phyloP scores from a whole-genome alignment of 2,888 invertebrate genomes.

The Leptopilina syphax region DNA sequence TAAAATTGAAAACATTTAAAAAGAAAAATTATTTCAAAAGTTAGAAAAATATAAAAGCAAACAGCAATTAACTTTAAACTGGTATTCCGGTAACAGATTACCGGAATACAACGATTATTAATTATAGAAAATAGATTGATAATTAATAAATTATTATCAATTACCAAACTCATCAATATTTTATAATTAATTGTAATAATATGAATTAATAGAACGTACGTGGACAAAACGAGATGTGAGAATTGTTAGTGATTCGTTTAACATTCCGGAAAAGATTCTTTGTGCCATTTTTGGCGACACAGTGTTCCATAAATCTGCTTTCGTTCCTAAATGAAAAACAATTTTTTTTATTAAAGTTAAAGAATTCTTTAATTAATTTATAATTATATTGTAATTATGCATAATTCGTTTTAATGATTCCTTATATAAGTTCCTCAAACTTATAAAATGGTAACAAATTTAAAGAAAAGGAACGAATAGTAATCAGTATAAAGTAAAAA shows the following conservation, averaged over 20 bases:
- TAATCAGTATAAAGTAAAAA: neutral
- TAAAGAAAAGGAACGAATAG: neutral
- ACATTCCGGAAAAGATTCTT: constrained; percentile 89
- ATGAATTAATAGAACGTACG: constrained; percentile 75
- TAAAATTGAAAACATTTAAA: too few species aligned
- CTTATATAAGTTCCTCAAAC: too few species aligned
- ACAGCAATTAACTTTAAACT: too few species aligned
- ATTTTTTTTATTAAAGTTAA: neutral
- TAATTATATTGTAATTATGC: neutral
- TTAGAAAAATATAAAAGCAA: too few species aligned
- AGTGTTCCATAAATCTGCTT: constrained; percentile 90
- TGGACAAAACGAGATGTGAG: constrained; percentile 89
- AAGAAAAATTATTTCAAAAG: too few species aligned
- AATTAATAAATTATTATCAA: too few species aligned
- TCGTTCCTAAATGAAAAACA: constrained; percentile 80
- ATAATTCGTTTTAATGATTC: too few species aligned
- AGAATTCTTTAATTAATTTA: neutral
- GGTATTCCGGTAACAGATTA: too few species aligned
- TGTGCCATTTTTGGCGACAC: constrained; percentile 94
- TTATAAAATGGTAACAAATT: too few species aligned
- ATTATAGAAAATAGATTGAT: too few species aligned
- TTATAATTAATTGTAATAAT: neutral
- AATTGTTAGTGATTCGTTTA: constrained; percentile 90
- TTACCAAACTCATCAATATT: too few species aligned
- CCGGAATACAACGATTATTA: too few species aligned